These are phyloP conservation scores for Apodemus sylvaticus DNA, from an alignment of 2,113 vertebrate species.

Conservation along the genomic window DNA sequence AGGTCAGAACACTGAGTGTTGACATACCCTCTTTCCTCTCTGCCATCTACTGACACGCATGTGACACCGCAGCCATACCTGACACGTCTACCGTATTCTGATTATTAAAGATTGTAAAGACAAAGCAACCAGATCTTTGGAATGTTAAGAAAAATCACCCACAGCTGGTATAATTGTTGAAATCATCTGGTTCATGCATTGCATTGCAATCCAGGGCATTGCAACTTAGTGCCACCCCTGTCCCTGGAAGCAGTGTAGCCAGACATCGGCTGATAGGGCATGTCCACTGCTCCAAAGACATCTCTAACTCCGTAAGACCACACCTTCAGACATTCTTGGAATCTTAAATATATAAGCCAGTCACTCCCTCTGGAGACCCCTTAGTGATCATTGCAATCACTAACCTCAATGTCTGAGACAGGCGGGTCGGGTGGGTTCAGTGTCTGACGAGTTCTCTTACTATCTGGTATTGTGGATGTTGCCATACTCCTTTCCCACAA, in stretches of 20 bases:
- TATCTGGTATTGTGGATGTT: rapidly evolving
- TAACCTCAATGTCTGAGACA: neutral
- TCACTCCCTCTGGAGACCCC: neutral
- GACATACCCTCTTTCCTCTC: neutral
- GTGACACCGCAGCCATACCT: neutral
- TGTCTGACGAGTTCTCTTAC: neutral
- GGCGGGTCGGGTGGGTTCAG: neutral
- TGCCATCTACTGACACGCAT: neutral
- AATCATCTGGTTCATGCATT: neutral
- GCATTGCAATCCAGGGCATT: neutral
- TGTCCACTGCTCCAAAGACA: neutral
- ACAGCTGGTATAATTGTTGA: neutral
- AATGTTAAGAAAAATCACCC: neutral
- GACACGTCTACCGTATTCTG: neutral
- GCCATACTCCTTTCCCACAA: neutral
- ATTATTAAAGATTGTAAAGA: neutral
- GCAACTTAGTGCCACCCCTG: neutral
- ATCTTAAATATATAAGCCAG: neutral
- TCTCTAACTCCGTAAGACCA: neutral
- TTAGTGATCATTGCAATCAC: neutral
- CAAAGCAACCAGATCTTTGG: neutral
- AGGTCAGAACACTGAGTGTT: neutral
- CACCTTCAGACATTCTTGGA: neutral
- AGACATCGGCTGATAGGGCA: rapidly evolving
- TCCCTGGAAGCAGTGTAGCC: neutral